Evolutionary conservation across 2,113 vertebrate species (phyloP), one percentile per base, ranked within the genome.

Genomic region (Colinus virginianus): DNA sequence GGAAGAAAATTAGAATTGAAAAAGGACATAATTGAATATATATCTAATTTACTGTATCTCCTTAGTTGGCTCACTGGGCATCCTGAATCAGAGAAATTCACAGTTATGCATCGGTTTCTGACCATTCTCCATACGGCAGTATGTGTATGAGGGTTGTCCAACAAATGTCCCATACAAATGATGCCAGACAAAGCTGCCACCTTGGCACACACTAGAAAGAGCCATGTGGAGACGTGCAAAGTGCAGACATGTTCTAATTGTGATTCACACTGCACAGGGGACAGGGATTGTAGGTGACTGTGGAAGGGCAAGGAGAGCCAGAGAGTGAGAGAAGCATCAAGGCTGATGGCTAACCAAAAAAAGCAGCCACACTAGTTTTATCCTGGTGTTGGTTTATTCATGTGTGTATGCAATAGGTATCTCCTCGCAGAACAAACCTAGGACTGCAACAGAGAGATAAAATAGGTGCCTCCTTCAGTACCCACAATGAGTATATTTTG

Each of bases 381-480:
- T 7, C 21, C 21, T 7, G 49, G 15, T n/a, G 3, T n/a, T 20
- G 28, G 30, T 19, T 90, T 78, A 58, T 36, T 4, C 8, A 1
- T 28, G 26, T 22, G 4, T 55, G 34, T 18, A 30, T 61, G 2
- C 19, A 7, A 8, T 13, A 67, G 43, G 34, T 72, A 21, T 14
- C 18, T 53, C 11, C 22, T 9, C 18, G 36, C 18, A 82, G 59
- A 93, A 63, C 0, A 48, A 40, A 88, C 66, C 7, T 62, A 82
- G 34, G 70, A 80, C 70, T 93, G 51, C 78, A 59, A 81, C 15
- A 17, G 22, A 88, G 94, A 84, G 38, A n/a, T 18, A 84, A 59
- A 94, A 87, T 56, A 75, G 22, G 2, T 48, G 75, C 78, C 51
- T 90, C 66, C 82, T 92, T 84, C 68, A 84, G 74, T 53, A 94